Percentiles rank a stretch among this genome's conserved stretches.
Evolutionary conservation across 2,888 invertebrate genomes (phyloP).

Genomic region (Diadegma fenestrale): DNA sequence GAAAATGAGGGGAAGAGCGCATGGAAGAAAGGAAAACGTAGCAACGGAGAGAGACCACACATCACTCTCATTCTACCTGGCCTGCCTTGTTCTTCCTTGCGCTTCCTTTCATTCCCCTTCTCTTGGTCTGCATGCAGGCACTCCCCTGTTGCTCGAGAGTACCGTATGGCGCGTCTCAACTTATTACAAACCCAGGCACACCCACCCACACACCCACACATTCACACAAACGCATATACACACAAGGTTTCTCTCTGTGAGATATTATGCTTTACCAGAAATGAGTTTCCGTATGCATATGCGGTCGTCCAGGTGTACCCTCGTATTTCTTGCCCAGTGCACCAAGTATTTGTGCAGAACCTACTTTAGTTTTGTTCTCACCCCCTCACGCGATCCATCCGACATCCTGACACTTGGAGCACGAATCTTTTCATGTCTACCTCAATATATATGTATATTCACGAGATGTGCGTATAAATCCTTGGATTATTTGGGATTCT

Average conservation of each 20-base stretch:
- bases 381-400: not conserved
- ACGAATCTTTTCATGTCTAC: conserved; percentile 4
- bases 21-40: conserved; percentile 6
- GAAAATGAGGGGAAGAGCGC: not conserved
- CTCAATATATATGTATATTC: conserved; percentile 56
- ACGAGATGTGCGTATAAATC: conserved; percentile 26
- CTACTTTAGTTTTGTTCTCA: conserved; percentile 2
- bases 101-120: conserved; percentile 34
- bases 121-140: conserved; percentile 56
- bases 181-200: conserved; percentile 54
- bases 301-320: conserved; percentile 47
- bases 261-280: conserved; percentile 73
- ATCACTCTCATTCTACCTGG: conserved; percentile 44
- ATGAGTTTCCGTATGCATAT: conserved; percentile 71
- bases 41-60: conserved; percentile 30
- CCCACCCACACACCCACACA: not conserved
- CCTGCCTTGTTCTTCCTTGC: conserved; percentile 47
- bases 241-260: conserved; percentile 60
- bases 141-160: conserved; percentile 34
- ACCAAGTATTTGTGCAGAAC: conserved; percentile 28
- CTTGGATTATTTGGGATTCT: conserved; percentile 35
- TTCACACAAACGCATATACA: not conserved
- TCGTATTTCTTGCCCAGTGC: conserved; percentile 33
- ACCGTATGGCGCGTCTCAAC: conserved; percentile 55
- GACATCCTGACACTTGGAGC: conserved; percentile 38